Conservation (phyloP, 2,888 invertebrate genomes). For the Oxystoma pomonae region DNA sequence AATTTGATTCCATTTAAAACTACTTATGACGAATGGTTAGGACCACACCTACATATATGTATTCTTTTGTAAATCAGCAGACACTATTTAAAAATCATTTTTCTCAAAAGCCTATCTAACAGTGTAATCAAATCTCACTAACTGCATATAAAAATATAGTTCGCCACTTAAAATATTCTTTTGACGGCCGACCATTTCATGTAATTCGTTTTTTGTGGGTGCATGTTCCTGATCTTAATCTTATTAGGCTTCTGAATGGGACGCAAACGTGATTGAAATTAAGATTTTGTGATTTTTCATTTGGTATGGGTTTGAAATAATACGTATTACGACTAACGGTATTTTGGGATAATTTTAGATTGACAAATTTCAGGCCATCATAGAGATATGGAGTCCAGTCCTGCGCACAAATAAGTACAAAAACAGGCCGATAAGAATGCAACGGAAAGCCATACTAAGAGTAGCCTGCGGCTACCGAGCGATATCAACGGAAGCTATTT, state of each 20-base stretch:
- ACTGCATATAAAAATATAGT: background rate
- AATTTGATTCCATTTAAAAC: no score
- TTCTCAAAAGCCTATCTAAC: background rate
- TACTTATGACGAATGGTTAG: no score
- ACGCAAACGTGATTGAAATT: background rate
- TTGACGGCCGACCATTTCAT: background rate
- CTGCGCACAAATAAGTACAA: no score
- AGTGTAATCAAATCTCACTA: background rate
- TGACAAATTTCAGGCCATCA: no score
- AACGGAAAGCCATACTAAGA: no score
- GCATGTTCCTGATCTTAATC: background rate
- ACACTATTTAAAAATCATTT: background rate
- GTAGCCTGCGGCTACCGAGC: no score
- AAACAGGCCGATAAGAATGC: no score
- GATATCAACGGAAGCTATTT: no score
- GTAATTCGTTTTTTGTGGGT: background rate
- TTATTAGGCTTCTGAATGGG: background rate
- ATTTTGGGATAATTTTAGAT: no score
- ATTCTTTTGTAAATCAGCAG: background rate
- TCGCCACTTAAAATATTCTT: background rate
- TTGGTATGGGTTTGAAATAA: background rate
- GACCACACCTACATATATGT: no score
- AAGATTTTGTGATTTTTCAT: background rate
- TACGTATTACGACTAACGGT: background rate
- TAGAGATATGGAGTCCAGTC: no score